phyloP scores from a whole-genome alignment of 2,113 vertebrate species.

The Tetrax tetrax region DNA sequence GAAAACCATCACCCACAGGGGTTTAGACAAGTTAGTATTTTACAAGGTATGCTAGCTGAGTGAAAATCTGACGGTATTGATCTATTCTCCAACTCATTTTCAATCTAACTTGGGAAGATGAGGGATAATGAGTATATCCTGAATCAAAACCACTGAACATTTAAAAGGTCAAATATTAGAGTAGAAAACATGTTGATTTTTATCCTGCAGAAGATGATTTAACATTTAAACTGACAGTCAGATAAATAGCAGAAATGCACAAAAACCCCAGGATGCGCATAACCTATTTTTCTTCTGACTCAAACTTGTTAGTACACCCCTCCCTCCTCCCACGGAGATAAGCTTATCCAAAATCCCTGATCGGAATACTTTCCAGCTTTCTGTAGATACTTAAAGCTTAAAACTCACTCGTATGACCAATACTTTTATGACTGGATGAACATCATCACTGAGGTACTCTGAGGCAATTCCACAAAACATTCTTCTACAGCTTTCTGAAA shows the following conservation, averaged over 20 bases:
- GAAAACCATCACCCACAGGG: not conserved
- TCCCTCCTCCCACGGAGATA: not conserved
- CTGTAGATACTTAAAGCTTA: not conserved
- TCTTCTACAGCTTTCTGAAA: not conserved
- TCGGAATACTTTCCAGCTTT: constrained; percentile 6
- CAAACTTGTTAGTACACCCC: not conserved
- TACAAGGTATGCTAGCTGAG: not conserved
- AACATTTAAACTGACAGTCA: constrained; percentile 11
- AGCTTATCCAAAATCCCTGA: constrained; percentile 14
- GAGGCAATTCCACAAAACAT: not conserved
- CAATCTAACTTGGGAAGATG: not conserved
- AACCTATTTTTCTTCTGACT: not conserved
- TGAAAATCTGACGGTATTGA: constrained; percentile 25
- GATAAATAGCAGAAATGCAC: not conserved
- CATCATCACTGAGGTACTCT: not conserved
- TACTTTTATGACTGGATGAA: constrained; percentile 1
- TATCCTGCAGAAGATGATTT: not conserved
- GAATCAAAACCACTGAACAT: not conserved
- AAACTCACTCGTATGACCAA: constrained; percentile 21
- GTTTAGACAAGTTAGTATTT: not conserved
- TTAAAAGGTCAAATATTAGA: constrained; percentile 54
- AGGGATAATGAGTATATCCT: not conserved
- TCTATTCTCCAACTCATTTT: constrained; percentile 18
- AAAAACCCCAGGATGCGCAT: not conserved
- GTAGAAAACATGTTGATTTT: not conserved